A percentile compares a stretch with the other conserved stretches of the same genome.
Conservation (phyloP, 1,140 invertebrate species). For the Cecropterus lyciades region DNA sequence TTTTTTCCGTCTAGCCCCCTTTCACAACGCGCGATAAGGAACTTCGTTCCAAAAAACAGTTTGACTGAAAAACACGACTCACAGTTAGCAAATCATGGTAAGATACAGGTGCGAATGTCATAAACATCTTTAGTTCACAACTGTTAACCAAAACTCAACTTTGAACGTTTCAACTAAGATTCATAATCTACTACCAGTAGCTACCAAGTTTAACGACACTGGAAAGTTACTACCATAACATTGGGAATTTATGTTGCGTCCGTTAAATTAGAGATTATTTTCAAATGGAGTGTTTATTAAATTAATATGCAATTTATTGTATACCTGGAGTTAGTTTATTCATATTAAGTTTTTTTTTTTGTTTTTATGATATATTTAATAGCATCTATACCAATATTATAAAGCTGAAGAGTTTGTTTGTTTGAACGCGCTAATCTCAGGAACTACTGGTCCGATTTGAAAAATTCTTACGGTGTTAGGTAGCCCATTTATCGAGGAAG, state of each 20-base stretch:
- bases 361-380: too few relatives aligned
- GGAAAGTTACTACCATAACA: constrained; percentile 7
- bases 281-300: neutral
- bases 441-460: too few relatives aligned
- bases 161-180: neutral
- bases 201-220: constrained; percentile 39
- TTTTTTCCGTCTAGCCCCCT: too few relatives aligned
- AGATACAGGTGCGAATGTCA: constrained; percentile 3
- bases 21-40: too few relatives aligned
- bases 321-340: neutral
- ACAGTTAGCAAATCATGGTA: constrained; percentile 28
- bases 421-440: too few relatives aligned
- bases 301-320: neutral
- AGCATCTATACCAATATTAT: too few relatives aligned
- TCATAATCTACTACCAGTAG: neutral
- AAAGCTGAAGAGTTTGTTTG: too few relatives aligned
- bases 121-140: constrained; percentile 25
- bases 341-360: too few relatives aligned
- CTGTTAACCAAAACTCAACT: constrained; percentile 3
- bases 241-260: neutral
- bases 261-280: neutral
- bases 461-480: too few relatives aligned
- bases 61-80: too few relatives aligned
- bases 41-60: too few relatives aligned
- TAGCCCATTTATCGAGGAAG: too few relatives aligned